Evolutionary conservation across 1,140 invertebrate species (phyloP).

Genomic region (Pomacea maculata): DNA sequence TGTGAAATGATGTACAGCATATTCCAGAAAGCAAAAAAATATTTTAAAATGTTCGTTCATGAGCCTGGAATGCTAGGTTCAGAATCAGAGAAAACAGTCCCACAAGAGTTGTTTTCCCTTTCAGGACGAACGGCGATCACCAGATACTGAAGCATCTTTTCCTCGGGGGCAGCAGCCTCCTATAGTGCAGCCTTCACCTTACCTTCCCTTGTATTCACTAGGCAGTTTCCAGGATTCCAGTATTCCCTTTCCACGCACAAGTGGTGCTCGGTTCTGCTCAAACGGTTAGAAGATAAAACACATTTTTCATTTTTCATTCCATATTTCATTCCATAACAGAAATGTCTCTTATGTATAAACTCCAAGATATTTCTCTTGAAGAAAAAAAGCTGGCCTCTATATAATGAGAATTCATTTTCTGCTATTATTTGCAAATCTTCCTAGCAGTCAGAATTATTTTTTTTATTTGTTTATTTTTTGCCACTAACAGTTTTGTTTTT

Average conservation of each 20-base stretch:
- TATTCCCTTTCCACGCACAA: slow-evolving; percentile 93
- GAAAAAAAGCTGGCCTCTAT: too few species aligned
- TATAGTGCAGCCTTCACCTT: slow-evolving; percentile 24
- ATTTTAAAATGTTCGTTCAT: too few species aligned
- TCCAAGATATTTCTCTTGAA: background rate
- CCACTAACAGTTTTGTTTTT: background rate
- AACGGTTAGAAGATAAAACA: slow-evolving; percentile 58
- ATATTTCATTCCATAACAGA: background rate
- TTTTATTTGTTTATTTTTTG: too few species aligned
- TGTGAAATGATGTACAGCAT: too few species aligned
- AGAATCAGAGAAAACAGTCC: too few species aligned
- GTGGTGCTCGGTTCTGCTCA: slow-evolving; percentile 90
- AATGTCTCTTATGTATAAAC: background rate
- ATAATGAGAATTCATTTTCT: too few species aligned
- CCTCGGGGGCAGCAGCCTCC: slow-evolving; percentile 15
- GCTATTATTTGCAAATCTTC: too few species aligned
- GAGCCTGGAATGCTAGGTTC: too few species aligned
- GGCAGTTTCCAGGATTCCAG: slow-evolving; percentile 70
- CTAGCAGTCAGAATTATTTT: too few species aligned
- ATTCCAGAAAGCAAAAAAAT: too few species aligned
- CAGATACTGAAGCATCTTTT: slow-evolving; percentile 42
- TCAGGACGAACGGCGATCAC: slow-evolving; percentile 40
- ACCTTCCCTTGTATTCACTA: slow-evolving; percentile 36
- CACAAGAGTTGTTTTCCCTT: too few species aligned
- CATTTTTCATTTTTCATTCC: background rate